Conservation (phyloP, 2,888 invertebrate genomes). For the Acronicta leporina region DNA sequence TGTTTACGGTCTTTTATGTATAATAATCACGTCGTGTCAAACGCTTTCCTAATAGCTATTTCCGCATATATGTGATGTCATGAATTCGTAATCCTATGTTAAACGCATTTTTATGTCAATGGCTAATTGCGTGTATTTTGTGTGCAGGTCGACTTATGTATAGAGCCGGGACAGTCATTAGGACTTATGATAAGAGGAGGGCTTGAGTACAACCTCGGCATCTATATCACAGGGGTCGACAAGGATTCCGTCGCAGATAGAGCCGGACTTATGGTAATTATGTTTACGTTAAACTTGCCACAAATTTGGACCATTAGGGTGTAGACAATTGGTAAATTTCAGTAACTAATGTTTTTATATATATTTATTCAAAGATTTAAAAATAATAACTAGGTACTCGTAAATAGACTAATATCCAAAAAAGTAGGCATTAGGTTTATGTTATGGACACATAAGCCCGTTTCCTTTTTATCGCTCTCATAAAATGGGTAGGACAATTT, state of each 20-base stretch:
- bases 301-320: background rate
- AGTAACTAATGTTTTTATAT: background rate
- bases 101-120: no score
- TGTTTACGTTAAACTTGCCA: constrained; percentile 11
- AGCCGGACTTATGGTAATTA: constrained; percentile 94
- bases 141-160: constrained; percentile 94
- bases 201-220: constrained; percentile 97
- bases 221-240: constrained; percentile 98
- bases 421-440: background rate
- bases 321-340: constrained; percentile 1
- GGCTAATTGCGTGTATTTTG: constrained; percentile 41
- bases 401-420: background rate
- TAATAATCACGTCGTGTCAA: constrained; percentile 34
- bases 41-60: constrained; percentile 31
- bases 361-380: background rate
- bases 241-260: constrained; percentile 97
- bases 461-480: constrained; percentile 9
- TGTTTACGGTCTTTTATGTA: constrained; percentile 39
- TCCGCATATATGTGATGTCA: constrained; percentile 23
- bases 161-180: constrained; percentile 96
- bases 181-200: constrained; percentile 99
- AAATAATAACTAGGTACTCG: no score
- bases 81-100: constrained; percentile 18
- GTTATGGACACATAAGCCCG: background rate
- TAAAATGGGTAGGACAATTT: constrained; percentile 9